Base-by-base conservation (phyloP, 2,113 vertebrate genomes). In the Bubo bubo region DNA sequence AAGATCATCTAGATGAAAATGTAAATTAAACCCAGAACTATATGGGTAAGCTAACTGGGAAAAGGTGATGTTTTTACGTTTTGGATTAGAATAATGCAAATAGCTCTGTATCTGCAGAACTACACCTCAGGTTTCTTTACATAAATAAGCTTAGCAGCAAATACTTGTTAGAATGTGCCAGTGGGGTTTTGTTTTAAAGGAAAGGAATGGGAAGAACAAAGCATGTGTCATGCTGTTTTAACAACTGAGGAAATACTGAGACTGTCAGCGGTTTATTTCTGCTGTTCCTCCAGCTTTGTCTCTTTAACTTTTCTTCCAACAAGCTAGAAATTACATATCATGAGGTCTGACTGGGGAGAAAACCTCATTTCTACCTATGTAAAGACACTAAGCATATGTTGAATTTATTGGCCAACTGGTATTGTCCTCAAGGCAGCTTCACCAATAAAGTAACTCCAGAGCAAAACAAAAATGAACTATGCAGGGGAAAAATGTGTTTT, bases 381-480 rank as follows among this genome's bases (percentile, higher is more conserved):
- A 43, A 81, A 94, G 84, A 95, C 55, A 80, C 74, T 88, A 72
- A 97, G 30, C 94, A 95, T 96, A 96, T 96, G 95, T 2, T 86
- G 74, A 90, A 80, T 97, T 95, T 97, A 97, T 92, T 93, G 90
- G 81, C 94, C 92, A 92, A 94, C 86, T 93, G 92, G 79, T 96
- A 35, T 59, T 79, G 85, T 97, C 88, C 97, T 97, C 68, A 52
- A 95, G 95, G 95, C 96, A 93, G 91, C 88, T 93, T 96, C 80
- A 83, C 63, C 90, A 92, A 88, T 95, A 92, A 92, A 97, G 62
- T 41, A 96, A 92, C 86, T 94, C 79, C 39, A 82, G 55, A 81
- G 83, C 89, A 90, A 93, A 88, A 49, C 81, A 94, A 85, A 96
- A 96, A 94, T 68, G 81, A 86, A 53, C 41, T 74, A 58, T 58